phyloP scores from a whole-genome alignment of 2,113 vertebrate species.

The Desmodus rotundus region DNA sequence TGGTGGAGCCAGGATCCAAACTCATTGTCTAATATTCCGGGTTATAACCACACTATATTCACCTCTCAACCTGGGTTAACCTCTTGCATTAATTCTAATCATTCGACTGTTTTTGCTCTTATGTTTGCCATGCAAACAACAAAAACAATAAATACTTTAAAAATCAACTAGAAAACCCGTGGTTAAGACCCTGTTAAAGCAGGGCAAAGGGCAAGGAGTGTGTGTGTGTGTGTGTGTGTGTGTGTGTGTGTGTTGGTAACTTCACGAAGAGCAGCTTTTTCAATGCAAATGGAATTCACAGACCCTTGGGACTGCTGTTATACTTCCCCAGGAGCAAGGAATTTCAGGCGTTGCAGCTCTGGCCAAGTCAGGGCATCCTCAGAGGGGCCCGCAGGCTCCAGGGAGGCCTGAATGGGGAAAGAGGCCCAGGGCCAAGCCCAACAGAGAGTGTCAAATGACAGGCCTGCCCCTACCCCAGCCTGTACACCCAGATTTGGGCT shows the following conservation, averaged over 20 bases:
- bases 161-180: not conserved
- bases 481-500: not conserved
- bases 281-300: not conserved
- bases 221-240: not conserved
- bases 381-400: not conserved
- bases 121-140: not conserved
- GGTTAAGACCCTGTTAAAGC: not conserved
- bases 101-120: not conserved
- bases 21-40: not conserved
- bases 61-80: not conserved
- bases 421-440: conserved; percentile 5
- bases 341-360: not conserved
- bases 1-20: not conserved
- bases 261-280: conserved; percentile 21
- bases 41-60: not conserved
- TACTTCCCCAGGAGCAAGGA: not conserved
- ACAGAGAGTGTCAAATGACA: conserved; percentile 37
- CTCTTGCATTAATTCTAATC: not conserved
- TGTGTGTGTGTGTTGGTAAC: not conserved
- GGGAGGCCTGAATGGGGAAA: not conserved
- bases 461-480: not conserved
- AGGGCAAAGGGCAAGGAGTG: too few species aligned
- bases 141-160: not conserved
- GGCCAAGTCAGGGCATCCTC: not conserved
- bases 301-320: not conserved